Percentiles rank a stretch among this genome's conserved stretches.
Evolutionary conservation across 1,140 invertebrate species (phyloP).

Genomic region (Rhopalosiphum maidis): DNA sequence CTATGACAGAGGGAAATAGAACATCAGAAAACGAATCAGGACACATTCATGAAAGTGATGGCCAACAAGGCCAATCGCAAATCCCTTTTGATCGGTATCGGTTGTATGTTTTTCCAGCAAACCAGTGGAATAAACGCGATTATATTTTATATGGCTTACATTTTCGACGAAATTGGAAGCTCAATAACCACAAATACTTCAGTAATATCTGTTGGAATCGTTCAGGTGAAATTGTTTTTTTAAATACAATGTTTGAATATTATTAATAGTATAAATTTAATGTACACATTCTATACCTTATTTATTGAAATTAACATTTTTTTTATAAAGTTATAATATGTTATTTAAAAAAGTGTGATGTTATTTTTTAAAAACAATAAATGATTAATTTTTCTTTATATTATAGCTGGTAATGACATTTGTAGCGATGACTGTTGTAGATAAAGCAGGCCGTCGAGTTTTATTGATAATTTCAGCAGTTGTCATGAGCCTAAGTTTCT

Average conservation of each 20-base stretch:
- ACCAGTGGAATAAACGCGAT: conserved; percentile 85
- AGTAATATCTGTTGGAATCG: conserved; percentile 78
- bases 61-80: conserved; percentile 59
- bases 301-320: neutral
- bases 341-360: neutral
- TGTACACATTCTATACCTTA: neutral
- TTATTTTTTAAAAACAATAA: neutral
- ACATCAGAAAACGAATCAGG: neutral
- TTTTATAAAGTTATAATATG: neutral
- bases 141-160: conserved; percentile 77
- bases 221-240: conserved; percentile 69
- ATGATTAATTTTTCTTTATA: neutral
- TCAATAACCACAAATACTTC: conserved; percentile 66
- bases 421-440: conserved; percentile 75
- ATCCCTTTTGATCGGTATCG: conserved; percentile 74
- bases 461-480: conserved; percentile 73
- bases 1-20: conserved; percentile 4
- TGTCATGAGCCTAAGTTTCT: conserved; percentile 70
- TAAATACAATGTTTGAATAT: too few species aligned
- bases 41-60: neutral
- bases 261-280: too few species aligned
- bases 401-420: conserved; percentile 64
- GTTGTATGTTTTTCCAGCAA: conserved; percentile 86
- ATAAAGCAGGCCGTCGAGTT: conserved; percentile 73
- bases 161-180: conserved; percentile 72